Evolutionary conservation across 2,888 invertebrate species (phyloP).

Genomic region (Scelioninae gen. 1): DNA sequence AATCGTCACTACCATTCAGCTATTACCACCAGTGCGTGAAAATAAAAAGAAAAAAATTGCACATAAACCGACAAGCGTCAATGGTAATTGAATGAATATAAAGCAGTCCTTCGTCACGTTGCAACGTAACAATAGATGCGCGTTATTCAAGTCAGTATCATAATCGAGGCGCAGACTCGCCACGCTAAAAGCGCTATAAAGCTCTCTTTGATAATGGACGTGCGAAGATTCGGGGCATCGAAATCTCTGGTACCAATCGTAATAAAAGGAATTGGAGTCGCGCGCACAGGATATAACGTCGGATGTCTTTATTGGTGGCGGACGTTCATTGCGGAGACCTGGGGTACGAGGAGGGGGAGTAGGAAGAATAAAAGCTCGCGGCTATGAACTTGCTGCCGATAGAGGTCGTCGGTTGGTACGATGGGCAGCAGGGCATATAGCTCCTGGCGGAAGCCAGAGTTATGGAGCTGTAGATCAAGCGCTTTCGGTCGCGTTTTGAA

Average conservation of each 20-base stretch:
- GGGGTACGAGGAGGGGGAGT: slow-evolving; percentile 11
- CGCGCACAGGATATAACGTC: slow-evolving; percentile 48
- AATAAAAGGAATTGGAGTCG: slow-evolving; percentile 72
- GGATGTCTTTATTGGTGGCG: slow-evolving; percentile 63
- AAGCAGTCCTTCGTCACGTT: slow-evolving; percentile 40
- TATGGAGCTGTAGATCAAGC: slow-evolving; percentile 81
- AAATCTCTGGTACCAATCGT: slow-evolving; percentile 71
- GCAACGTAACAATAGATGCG: slow-evolving; percentile 36
- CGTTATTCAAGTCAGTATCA: slow-evolving; percentile 28
- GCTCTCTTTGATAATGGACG: slow-evolving; percentile 35
- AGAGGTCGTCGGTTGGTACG: slow-evolving; percentile 58
- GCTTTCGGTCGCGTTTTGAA: slow-evolving; percentile 81
- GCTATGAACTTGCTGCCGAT: slow-evolving; percentile 61
- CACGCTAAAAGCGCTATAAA: slow-evolving; percentile 39
- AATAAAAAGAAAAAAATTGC: slow-evolving; percentile 13
- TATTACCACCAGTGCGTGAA: too few relatives aligned
- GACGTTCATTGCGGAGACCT: slow-evolving; percentile 22
- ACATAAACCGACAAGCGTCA: slow-evolving; percentile 22
- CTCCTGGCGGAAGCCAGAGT: slow-evolving; percentile 72
- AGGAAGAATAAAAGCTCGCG: slow-evolving; percentile 58
- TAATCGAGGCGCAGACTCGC: slow-evolving; percentile 28
- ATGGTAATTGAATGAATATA: slow-evolving; percentile 14
- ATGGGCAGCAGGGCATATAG: slow-evolving; percentile 52
- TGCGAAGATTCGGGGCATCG: slow-evolving; percentile 66
- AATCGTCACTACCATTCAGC: too few relatives aligned